Conservation (phyloP, 2,888 invertebrate genomes). For the Drosophila flavopinicola region DNA sequence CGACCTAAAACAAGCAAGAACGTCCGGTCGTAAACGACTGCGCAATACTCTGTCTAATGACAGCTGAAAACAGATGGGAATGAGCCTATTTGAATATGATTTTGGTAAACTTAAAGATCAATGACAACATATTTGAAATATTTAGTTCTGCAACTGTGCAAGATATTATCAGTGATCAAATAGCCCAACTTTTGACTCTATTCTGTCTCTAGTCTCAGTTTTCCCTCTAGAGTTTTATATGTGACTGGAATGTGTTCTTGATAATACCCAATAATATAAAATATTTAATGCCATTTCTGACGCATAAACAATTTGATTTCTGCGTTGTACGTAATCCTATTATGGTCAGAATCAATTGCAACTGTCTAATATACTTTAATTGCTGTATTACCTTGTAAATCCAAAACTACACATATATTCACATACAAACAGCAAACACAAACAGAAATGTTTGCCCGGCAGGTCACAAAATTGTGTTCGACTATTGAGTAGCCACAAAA, state of each 20-base stretch:
- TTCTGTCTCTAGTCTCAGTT: too few relatives aligned
- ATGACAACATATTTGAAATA: too few relatives aligned
- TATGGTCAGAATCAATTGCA: constrained; percentile 37
- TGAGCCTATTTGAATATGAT: not conserved
- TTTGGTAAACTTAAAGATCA: not conserved
- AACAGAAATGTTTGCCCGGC: not conserved
- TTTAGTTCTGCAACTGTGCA: too few relatives aligned
- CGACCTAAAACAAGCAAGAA: not conserved
- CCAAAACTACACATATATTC: constrained; percentile 6
- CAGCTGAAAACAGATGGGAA: too few relatives aligned
- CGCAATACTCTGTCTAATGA: not conserved
- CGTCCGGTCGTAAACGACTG: not conserved
- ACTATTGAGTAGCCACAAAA: constrained; percentile 40
- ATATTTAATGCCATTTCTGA: not conserved
- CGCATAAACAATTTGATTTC: not conserved
- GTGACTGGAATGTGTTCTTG: too few relatives aligned
- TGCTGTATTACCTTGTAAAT: constrained; percentile 11
- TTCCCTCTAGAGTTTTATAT: too few relatives aligned
- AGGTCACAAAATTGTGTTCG: constrained; percentile 46
- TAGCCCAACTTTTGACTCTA: too few relatives aligned
- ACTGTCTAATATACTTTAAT: constrained; percentile 42
- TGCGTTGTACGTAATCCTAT: constrained; percentile 3
- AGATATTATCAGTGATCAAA: too few relatives aligned
- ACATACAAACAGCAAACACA: constrained; percentile 2
- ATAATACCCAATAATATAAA: too few relatives aligned